Conservation (phyloP, 2,113 vertebrate genomes). For the Rhinoderma darwinii region DNA sequence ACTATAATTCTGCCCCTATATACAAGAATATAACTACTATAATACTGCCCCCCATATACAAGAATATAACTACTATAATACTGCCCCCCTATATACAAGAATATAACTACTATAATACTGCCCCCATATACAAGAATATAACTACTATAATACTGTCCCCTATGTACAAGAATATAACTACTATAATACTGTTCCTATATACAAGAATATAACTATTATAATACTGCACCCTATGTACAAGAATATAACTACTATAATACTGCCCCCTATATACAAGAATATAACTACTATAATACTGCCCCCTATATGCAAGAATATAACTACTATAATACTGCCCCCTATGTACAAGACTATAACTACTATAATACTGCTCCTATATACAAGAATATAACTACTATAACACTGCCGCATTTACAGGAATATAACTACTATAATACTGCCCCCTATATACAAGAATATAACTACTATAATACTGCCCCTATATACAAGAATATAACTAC, state of each 20-base stretch:
- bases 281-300: constrained; percentile 8
- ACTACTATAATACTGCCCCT: neutral
- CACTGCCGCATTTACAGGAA: neutral
- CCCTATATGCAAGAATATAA: neutral
- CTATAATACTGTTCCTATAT: too few species aligned
- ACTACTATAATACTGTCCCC: too few species aligned
- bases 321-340: neutral
- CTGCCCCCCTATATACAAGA: neutral
- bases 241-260: constrained; percentile 11
- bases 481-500: constrained; percentile 9
- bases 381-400: constrained; percentile 14
- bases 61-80: too few species aligned
- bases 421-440: constrained; percentile 8
- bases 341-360: constrained; percentile 6
- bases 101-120: constrained; percentile 17
- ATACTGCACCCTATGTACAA: constrained; percentile 4
- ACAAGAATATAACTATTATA: constrained; percentile 1
- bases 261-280: neutral
- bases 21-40: constrained; percentile 10
- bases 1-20: neutral
- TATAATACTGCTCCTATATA: neutral
- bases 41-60: neutral
- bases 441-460: constrained; percentile 3
- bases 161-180: too few species aligned
- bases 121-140: too few species aligned